These are phyloP conservation scores for Procavia capensis DNA, from an alignment of 2,113 vertebrate genomes.

Conservation along the genomic window DNA sequence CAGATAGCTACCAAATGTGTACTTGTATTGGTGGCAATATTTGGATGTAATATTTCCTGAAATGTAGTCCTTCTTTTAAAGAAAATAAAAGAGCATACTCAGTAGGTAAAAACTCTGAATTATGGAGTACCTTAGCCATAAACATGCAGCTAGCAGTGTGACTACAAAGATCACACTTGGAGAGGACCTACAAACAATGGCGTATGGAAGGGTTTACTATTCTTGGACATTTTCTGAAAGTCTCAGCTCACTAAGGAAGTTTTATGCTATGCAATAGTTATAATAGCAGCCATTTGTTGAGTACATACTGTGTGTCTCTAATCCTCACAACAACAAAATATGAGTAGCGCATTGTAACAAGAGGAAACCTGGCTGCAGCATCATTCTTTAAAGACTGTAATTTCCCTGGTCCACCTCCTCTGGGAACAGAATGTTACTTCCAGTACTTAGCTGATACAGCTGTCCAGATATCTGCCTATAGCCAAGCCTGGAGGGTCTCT, in stretches of 20 bases:
- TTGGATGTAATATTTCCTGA: neutral
- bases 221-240: neutral
- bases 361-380: neutral
- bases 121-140: neutral
- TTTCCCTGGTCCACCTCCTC: neutral
- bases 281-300: neutral
- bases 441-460: neutral
- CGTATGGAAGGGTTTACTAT: neutral
- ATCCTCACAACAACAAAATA: neutral
- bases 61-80: neutral
- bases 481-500: neutral
- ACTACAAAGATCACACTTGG: neutral
- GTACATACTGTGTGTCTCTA: neutral
- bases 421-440: neutral
- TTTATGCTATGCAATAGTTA: neutral
- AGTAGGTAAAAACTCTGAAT: neutral
- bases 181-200: neutral
- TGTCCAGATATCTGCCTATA: neutral
- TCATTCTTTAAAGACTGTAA: neutral
- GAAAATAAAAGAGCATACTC: constrained; percentile 14
- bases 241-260: neutral
- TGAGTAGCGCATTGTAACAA: neutral
- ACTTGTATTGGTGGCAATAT: neutral
- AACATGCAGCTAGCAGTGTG: neutral
- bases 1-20: neutral